These are phyloP conservation scores for Cololabis saira DNA, from an alignment of 2,113 vertebrate species.

Conservation along the genomic window DNA sequence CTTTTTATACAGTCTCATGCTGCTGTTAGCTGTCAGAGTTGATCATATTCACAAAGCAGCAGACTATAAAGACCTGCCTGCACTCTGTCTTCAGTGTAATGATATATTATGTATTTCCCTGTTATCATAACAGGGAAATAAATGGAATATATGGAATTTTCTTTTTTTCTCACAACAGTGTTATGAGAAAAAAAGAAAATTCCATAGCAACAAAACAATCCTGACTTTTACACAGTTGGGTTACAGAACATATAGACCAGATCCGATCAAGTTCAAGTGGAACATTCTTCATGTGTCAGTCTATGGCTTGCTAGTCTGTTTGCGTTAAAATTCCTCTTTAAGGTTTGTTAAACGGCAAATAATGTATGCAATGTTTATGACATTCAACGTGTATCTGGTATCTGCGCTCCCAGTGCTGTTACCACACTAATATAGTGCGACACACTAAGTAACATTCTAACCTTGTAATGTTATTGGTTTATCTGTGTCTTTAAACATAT, in stretches of 20 bases:
- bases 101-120: background rate
- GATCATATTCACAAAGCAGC: background rate
- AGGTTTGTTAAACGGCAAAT: slow-evolving; percentile 2
- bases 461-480: background rate
- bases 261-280: background rate
- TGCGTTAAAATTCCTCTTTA: slow-evolving; percentile 5
- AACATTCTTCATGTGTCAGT: slow-evolving; percentile 7
- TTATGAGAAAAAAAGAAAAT: too few relatives aligned
- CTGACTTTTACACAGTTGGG: background rate
- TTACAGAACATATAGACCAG: background rate
- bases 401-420: background rate
- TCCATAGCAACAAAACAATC: too few relatives aligned
- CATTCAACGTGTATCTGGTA: background rate
- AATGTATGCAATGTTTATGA: background rate
- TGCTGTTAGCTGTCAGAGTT: background rate
- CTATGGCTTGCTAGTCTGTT: slow-evolving; percentile 11
- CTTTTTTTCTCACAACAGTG: too few relatives aligned
- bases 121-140: background rate
- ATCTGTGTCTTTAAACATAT: background rate
- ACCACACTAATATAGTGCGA: background rate
- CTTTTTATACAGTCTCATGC: background rate
- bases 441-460: background rate
- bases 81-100: background rate
- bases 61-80: background rate
- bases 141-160: too few relatives aligned